Evolutionary conservation across 2,888 invertebrate species (phyloP), one percentile per base, ranked within the genome.

Genomic region (Eledona agricola): DNA sequence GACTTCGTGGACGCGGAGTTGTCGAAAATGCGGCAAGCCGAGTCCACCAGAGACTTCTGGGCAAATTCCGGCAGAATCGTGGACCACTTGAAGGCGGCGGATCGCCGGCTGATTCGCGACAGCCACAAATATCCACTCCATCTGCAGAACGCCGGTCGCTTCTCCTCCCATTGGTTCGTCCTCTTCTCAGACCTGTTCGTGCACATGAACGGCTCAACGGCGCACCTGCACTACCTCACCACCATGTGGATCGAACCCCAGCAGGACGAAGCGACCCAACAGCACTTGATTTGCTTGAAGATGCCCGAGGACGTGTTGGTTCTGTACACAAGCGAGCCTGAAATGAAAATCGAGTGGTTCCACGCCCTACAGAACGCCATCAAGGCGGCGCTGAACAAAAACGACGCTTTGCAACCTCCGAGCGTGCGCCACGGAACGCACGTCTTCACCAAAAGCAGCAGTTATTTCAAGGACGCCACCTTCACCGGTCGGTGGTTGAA

Each of bases 401-500:
- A 9, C 4, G 78, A 79, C 11, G 78, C 81, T 2, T 82, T 84
- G 50, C 84, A 85, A 63, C 88, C 90, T 0, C 89, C 90, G 0
- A 78, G 84, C 23, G 78, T 85, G 2, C 82, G 94, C 37, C 85
- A 85, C 20, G 89, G 90, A 0, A 81, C 80, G 9, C 88, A 91
- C 87, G 90, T 66, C 81, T 83, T 1, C 93, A 89, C 71, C 82
- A 83, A 4, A 90, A 89, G 71, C n/a, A 85, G 83, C 70, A 73
- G 81, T 0, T 81, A 83, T 65, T 91, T 84, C 67, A 88, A 90
- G 71, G 89, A 88, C 62, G 89, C 91, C 0, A 87, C 83, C 58
- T 94, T 93, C 64, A 83, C 80, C 40, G 95, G 91, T 0, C 81
- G 87, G 49, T 95, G 94, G 94, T 74, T 85, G 52, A 87, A 86